Conservation (phyloP, 2,113 vertebrate genomes). For the Tetraodon nigroviridis region DNA sequence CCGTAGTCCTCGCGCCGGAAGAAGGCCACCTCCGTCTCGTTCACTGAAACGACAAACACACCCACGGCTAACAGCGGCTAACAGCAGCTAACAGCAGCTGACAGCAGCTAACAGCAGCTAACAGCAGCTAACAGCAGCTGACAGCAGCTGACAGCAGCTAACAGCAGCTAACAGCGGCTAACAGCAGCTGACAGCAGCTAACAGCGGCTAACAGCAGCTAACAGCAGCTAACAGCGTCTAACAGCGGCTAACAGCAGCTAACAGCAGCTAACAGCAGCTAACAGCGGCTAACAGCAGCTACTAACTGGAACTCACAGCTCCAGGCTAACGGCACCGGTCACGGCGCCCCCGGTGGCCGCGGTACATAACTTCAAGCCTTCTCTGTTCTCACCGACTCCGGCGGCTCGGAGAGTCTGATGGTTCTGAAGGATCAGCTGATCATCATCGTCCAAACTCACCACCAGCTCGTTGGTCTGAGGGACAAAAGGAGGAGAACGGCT, state of each 20-base stretch:
- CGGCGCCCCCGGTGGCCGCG: no score
- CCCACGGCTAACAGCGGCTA: background rate
- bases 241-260: background rate
- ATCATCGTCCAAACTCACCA: conserved; percentile 88
- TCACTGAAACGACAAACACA: conserved; percentile 63
- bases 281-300: no score
- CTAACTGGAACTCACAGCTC: no score
- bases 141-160: background rate
- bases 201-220: background rate
- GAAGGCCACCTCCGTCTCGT: conserved; percentile 91
- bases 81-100: background rate
- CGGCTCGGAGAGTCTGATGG: conserved; percentile 74
- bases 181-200: background rate
- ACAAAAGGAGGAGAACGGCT: no score
- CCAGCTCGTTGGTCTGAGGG: conserved; percentile 85
- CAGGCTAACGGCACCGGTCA: no score
- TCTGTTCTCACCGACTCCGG: conserved; percentile 83
- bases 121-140: background rate
- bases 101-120: background rate
- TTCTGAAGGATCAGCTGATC: conserved; percentile 80
- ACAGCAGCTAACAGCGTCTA: background rate
- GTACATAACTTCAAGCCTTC: no score
- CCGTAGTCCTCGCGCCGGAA: conserved; percentile 87
- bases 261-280: background rate
- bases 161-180: background rate